Conservation (phyloP, 30 jellyfish, hydroid and myxozoan species). For the Chrysaora quinquecirrha region DNA sequence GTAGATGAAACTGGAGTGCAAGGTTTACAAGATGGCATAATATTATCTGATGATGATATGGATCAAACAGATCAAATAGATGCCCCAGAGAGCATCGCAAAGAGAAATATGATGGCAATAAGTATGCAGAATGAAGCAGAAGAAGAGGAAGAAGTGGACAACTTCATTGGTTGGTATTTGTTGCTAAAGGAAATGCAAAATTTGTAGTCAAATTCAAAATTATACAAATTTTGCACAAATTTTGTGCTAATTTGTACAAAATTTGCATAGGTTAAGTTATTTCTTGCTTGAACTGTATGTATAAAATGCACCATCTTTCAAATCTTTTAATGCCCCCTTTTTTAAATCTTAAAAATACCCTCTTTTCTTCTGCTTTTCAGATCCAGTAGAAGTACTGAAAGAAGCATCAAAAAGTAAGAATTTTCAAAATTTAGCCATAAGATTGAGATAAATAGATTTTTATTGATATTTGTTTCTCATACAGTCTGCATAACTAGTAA, state of each 20-base stretch:
- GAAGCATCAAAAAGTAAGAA: constrained; percentile 87
- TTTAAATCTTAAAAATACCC: too few relatives aligned
- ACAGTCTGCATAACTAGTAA: not conserved
- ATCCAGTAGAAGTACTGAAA: constrained; percentile 89
- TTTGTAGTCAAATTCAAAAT: not conserved
- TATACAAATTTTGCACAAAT: too few relatives aligned
- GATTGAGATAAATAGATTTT: not conserved
- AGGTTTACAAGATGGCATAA: too few relatives aligned
- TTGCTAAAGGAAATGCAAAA: not conserved
- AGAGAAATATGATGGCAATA: constrained; percentile 62
- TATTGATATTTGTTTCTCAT: not conserved
- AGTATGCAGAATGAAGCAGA: constrained; percentile 68
- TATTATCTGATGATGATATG: constrained; percentile 48
- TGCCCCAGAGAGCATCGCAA: constrained; percentile 65
- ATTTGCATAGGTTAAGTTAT: too few relatives aligned
- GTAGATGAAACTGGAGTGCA: constrained; percentile 47
- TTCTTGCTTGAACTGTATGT: not conserved
- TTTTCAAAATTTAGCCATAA: not conserved
- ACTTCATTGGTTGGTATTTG: constrained; percentile 55
- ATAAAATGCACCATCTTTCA: not conserved
- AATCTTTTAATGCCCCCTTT: not conserved
- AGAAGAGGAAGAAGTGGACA: constrained; percentile 85
- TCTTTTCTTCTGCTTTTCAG: constrained; percentile 33
- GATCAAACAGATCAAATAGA: constrained; percentile 47
- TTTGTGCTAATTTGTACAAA: too few relatives aligned